Conservation (phyloP, 2,888 invertebrate genomes). For the Parthenolecanium corni region DNA sequence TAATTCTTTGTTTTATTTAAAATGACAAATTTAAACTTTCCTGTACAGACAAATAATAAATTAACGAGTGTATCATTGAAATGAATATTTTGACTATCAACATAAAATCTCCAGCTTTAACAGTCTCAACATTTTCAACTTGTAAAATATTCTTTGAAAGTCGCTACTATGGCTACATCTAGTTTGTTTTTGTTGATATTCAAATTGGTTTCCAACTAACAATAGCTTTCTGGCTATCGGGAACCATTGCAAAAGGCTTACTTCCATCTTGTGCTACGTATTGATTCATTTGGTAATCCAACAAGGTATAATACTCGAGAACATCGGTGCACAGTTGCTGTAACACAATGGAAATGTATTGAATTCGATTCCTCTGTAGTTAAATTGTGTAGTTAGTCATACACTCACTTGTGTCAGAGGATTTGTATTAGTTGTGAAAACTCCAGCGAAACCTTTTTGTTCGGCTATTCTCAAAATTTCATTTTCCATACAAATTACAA, state of each 20-base stretch:
- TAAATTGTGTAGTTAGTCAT: background rate
- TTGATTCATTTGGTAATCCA: constrained; percentile 70
- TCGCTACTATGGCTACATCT: background rate
- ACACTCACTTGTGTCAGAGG: constrained; percentile 77
- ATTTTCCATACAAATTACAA: constrained; percentile 67
- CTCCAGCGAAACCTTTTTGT: constrained; percentile 54
- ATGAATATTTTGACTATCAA: background rate
- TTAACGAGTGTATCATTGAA: background rate
- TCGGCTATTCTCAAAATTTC: constrained; percentile 57
- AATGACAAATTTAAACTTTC: too few relatives aligned
- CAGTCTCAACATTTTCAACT: background rate
- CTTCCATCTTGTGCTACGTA: constrained; percentile 59
- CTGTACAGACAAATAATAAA: too few relatives aligned
- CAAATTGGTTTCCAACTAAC: constrained; percentile 57
- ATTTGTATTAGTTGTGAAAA: constrained; percentile 78
- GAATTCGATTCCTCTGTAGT: background rate
- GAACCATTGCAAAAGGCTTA: constrained; percentile 61
- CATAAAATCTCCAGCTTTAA: background rate
- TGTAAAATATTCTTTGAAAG: background rate
- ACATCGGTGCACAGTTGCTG: constrained; percentile 74
- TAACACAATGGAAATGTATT: constrained; percentile 33
- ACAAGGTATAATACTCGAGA: constrained; percentile 61
- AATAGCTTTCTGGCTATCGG: constrained; percentile 61
- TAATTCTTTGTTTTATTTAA: too few relatives aligned
- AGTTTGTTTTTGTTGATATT: background rate